These are phyloP conservation scores for Cephus runcator DNA, from an alignment of 2,888 invertebrate species.

Conservation along the genomic window DNA sequence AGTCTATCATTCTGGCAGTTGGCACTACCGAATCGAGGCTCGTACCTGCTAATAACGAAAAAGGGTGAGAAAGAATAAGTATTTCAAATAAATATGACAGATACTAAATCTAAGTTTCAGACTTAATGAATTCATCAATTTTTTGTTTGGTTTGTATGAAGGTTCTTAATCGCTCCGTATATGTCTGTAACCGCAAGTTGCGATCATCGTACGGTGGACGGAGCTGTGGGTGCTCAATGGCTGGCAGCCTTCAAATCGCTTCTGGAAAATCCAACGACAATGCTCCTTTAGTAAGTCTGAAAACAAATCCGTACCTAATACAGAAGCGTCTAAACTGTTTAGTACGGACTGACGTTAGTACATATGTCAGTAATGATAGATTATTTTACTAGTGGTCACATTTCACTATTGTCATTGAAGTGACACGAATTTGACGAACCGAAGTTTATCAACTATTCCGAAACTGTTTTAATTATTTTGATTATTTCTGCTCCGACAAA, in stretches of 20 bases:
- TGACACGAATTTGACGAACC: neutral
- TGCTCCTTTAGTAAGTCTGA: slow-evolving; percentile 79
- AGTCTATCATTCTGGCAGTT: slow-evolving; percentile 92
- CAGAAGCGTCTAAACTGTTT: neutral
- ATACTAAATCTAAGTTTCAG: neutral
- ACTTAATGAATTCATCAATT: neutral
- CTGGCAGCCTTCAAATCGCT: slow-evolving; percentile 87
- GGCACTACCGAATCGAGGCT: slow-evolving; percentile 83
- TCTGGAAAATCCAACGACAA: slow-evolving; percentile 92
- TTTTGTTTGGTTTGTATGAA: slow-evolving; percentile 53
- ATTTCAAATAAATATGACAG: neutral
- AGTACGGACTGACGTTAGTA: neutral
- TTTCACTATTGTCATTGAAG: neutral
- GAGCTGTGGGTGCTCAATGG: slow-evolving; percentile 98
- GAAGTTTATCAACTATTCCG: neutral
- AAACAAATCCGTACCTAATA: too few species aligned
- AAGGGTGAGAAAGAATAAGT: slow-evolving; percentile 73
- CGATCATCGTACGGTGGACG: slow-evolving; percentile 98
- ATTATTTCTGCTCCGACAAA: neutral
- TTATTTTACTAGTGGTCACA: neutral
- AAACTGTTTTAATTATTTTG: neutral
- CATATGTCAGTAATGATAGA: neutral
- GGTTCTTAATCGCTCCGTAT: slow-evolving; percentile 79
- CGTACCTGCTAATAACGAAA: slow-evolving; percentile 77
- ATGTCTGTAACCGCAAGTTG: slow-evolving; percentile 94